These are phyloP conservation scores for Thamnaconus septentrionalis DNA, from an alignment of 2,113 vertebrate genomes.

Conservation along the genomic window DNA sequence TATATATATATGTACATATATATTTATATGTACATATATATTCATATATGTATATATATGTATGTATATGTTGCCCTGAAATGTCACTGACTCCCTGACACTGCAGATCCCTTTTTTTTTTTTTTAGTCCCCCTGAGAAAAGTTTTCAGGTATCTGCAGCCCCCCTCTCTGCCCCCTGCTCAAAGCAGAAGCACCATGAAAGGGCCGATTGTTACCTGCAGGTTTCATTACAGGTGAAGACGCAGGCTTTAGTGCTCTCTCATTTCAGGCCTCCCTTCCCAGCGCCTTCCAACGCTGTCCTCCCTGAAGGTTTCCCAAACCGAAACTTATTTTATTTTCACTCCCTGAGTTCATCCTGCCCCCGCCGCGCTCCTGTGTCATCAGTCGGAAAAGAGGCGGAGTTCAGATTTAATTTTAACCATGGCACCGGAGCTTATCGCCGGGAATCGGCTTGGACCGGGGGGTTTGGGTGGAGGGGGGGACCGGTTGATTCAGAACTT, in stretches of 20 bases:
- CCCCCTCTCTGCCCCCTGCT: constrained; percentile 13
- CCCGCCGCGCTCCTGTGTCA: constrained; percentile 14
- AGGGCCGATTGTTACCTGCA: constrained; percentile 59
- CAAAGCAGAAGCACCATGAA: constrained; percentile 49
- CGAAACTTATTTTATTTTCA: constrained; percentile 33
- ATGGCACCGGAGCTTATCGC: constrained; percentile 32
- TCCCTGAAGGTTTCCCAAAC: constrained; percentile 21
- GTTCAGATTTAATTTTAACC: constrained; percentile 38
- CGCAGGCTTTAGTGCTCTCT: constrained; percentile 34
- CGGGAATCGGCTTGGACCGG: constrained; percentile 10
- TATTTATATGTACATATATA: too few species aligned
- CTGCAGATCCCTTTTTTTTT: background rate
- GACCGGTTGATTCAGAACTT: constrained; percentile 34
- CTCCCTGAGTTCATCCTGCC: constrained; percentile 21
- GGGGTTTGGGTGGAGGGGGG: background rate
- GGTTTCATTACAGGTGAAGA: constrained; percentile 63
- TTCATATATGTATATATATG: too few species aligned
- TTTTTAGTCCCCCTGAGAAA: constrained; percentile 6
- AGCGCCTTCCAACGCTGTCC: constrained; percentile 11
- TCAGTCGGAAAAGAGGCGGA: background rate
- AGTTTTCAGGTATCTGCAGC: constrained; percentile 10
- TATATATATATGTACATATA: background rate
- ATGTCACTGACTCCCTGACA: background rate
- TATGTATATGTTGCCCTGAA: too few species aligned
- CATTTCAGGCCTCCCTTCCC: constrained; percentile 36